Conservation (phyloP, 2,113 vertebrate species). For the Hirundichthys speculiger region DNA sequence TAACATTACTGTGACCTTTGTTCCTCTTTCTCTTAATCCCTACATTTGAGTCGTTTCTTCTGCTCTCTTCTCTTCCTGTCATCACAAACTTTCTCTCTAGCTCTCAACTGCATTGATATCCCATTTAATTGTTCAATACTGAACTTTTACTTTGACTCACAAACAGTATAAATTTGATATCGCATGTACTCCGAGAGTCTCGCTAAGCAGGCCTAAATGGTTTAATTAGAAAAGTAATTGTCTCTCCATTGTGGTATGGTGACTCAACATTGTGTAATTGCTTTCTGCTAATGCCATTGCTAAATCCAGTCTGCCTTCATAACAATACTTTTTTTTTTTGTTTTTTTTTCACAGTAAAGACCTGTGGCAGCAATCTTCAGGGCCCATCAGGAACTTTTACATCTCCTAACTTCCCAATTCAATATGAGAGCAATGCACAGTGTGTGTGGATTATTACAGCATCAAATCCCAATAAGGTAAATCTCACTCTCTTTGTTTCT, state of each 20-base stretch:
- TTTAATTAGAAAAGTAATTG: constrained; percentile 45
- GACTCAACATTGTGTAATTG: constrained; percentile 8
- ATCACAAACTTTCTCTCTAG: neutral
- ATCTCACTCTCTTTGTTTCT: neutral
- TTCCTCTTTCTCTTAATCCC: constrained; percentile 34
- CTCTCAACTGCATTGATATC: constrained; percentile 20
- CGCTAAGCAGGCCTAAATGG: constrained; percentile 17
- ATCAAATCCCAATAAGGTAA: constrained; percentile 84
- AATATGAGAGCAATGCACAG: constrained; percentile 86
- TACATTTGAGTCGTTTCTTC: constrained; percentile 15
- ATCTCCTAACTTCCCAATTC: constrained; percentile 85
- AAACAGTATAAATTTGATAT: constrained; percentile 1
- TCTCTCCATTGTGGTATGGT: constrained; percentile 10
- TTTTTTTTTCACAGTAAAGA: constrained; percentile 77
- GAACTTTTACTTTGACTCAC: constrained; percentile 13
- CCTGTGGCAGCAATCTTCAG: constrained; percentile 84
- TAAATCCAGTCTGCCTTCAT: constrained; percentile 6
- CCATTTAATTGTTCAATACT: constrained; percentile 43
- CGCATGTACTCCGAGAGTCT: constrained; percentile 12
- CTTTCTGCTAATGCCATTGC: constrained; percentile 17
- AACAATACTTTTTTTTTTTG: constrained; percentile 16
- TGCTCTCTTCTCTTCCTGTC: constrained; percentile 12
- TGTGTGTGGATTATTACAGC: constrained; percentile 87
- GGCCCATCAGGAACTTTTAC: constrained; percentile 83
- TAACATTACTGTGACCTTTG: constrained; percentile 65